A percentile compares a stretch with the other conserved stretches of the same genome.
Conservation (phyloP, 1,140 invertebrate genomes). For the Drosophila chauvacae region DNA sequence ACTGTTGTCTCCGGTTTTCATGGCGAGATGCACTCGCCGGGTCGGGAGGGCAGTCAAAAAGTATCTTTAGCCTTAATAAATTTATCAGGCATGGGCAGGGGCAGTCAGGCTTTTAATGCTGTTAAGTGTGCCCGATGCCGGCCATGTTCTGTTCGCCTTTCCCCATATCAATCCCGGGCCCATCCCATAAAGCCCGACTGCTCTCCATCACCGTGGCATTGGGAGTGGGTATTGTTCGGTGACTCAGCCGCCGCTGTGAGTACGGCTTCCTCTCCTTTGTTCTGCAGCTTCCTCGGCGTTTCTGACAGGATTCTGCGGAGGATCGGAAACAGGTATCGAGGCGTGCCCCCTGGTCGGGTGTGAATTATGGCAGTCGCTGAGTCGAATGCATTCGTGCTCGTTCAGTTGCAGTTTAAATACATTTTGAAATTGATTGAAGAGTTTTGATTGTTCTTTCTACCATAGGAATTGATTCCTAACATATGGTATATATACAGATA, state of each 20-base stretch:
- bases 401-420: slow-evolving; percentile 8
- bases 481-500: neutral
- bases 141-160: slow-evolving; percentile 11
- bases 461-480: neutral
- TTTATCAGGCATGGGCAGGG: slow-evolving; percentile 13
- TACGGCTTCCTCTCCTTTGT: slow-evolving; percentile 21
- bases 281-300: slow-evolving; percentile 12
- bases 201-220: slow-evolving; percentile 18
- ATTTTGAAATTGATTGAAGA: neutral
- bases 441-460: neutral
- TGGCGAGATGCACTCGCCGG: neutral
- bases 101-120: slow-evolving; percentile 11
- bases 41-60: neutral
- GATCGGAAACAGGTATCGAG: slow-evolving; percentile 24
- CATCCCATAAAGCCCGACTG: slow-evolving; percentile 30
- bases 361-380: slow-evolving; percentile 13
- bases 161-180: slow-evolving; percentile 17
- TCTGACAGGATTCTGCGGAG: slow-evolving; percentile 10
- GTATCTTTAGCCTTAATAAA: slow-evolving; percentile 16
- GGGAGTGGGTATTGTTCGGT: slow-evolving; percentile 22
- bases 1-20: slow-evolving; percentile 26
- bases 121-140: slow-evolving; percentile 21
- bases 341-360: slow-evolving; percentile 1
- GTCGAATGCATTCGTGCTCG: slow-evolving; percentile 5
- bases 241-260: slow-evolving; percentile 19